These are phyloP conservation scores for Trachurus trachurus DNA, from an alignment of 2,797 vertebrate species.

Conservation along the genomic window DNA sequence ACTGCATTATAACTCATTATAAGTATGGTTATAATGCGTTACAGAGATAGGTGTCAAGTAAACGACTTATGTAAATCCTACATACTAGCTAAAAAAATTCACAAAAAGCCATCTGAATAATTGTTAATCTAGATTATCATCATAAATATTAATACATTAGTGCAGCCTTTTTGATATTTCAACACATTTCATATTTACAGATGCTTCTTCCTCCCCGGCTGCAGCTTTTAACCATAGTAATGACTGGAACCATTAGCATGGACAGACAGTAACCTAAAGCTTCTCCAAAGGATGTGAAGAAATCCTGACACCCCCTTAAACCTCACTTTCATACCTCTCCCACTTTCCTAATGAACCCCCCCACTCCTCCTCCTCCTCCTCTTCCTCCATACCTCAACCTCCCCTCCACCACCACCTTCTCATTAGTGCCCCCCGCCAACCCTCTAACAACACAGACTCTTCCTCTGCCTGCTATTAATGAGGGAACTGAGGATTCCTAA, in stretches of 20 bases:
- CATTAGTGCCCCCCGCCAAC: conserved; percentile 84
- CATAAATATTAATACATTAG: too few species aligned
- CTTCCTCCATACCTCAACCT: background rate
- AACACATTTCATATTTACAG: background rate
- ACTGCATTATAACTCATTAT: too few species aligned
- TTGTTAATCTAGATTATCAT: too few species aligned
- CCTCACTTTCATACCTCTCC: conserved; percentile 32
- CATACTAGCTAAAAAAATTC: too few species aligned
- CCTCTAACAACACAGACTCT: conserved; percentile 78
- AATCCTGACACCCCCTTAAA: conserved; percentile 29
- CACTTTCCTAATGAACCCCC: conserved; percentile 29
- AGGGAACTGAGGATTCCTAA: conserved; percentile 86
- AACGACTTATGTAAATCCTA: too few species aligned
- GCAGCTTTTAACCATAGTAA: fast-evolving
- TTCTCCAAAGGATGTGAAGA: conserved; percentile 22
- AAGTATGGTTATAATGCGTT: too few species aligned
- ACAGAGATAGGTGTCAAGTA: too few species aligned
- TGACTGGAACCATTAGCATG: background rate
- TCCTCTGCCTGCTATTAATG: conserved; percentile 85
- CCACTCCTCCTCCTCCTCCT: background rate
- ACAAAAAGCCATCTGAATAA: too few species aligned
- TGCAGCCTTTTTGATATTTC: background rate
- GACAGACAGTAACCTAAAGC: conserved; percentile 6
- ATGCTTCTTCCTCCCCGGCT: background rate
- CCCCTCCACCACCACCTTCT: conserved; percentile 53